phyloP scores from a whole-genome alignment of 2,888 invertebrate genomes.

The Loripinus fragilis region DNA sequence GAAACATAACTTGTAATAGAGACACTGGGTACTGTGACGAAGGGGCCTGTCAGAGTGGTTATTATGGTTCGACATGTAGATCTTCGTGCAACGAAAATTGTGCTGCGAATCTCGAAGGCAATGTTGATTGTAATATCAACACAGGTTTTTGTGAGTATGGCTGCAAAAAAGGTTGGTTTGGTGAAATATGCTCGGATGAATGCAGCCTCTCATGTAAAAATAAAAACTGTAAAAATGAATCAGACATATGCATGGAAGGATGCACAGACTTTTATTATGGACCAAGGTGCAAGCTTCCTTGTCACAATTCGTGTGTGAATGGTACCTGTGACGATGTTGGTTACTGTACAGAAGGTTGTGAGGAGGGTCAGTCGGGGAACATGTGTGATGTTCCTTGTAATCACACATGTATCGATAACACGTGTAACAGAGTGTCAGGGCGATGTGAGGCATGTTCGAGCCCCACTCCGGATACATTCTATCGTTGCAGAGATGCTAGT shows the following conservation, averaged over 20 bases:
- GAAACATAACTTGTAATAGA: conserved; percentile 30
- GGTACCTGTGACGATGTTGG: conserved; percentile 33
- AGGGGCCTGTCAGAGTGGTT: conserved; percentile 37
- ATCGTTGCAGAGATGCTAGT: conserved; percentile 8
- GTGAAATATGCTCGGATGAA: conserved; percentile 22
- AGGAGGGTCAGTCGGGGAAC: conserved; percentile 30
- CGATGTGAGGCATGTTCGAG: conserved; percentile 39
- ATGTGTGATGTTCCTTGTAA: conserved; percentile 41
- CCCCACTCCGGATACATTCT: conserved; percentile 43
- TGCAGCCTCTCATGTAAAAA: conserved; percentile 41
- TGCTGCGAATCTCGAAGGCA: conserved; percentile 10
- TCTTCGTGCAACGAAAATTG: conserved; percentile 33
- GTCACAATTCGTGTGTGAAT: conserved; percentile 33
- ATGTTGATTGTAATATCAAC: conserved; percentile 28
- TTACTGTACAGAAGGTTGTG: conserved; percentile 30
- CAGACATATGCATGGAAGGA: conserved; percentile 42
- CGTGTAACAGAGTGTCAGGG: conserved; percentile 43
- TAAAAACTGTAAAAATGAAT: conserved; percentile 29
- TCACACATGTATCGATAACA: conserved; percentile 37
- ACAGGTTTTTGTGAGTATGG: conserved; percentile 39
- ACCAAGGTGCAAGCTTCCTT: conserved; percentile 31
- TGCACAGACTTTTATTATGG: conserved; percentile 43
- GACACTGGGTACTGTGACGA: conserved; percentile 39
- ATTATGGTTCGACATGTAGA: conserved; percentile 28
- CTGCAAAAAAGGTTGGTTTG: conserved; percentile 41